phyloP scores from a whole-genome alignment of 1,140 invertebrate genomes.

The Schlechtendalia chinensis region DNA sequence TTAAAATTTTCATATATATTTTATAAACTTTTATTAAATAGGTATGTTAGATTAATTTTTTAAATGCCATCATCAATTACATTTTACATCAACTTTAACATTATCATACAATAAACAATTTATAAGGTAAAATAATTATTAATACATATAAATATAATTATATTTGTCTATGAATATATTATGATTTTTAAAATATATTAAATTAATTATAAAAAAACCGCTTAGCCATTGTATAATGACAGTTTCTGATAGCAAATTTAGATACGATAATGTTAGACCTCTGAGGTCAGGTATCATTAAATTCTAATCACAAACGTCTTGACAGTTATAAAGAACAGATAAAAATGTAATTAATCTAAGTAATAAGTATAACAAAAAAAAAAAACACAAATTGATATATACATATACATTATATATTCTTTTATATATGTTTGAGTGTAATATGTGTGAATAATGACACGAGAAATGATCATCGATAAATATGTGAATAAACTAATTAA shows the following conservation, averaged over 20 bases:
- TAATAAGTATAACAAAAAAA: background rate
- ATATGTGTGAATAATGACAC: background rate
- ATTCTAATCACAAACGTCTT: conserved; percentile 1
- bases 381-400: background rate
- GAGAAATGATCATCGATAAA: background rate
- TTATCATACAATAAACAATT: background rate
- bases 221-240: conserved; percentile 20
- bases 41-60: background rate
- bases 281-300: conserved; percentile 8
- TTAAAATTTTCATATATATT: background rate
- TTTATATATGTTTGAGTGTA: background rate
- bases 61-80: background rate
- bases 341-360: background rate
- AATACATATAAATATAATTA: conserved; percentile 13
- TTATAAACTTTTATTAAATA: background rate
- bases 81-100: background rate
- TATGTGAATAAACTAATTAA: conserved; percentile 5
- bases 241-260: background rate
- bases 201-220: conserved; percentile 10
- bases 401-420: background rate
- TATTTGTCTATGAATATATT: conserved; percentile 18
- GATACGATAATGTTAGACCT: conserved; percentile 20
- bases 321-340: conserved; percentile 26
- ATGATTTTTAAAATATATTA: conserved; percentile 10
- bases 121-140: conserved; percentile 21